Conservation (phyloP, 2,113 vertebrate genomes). For the Diadophis punctatus region DNA sequence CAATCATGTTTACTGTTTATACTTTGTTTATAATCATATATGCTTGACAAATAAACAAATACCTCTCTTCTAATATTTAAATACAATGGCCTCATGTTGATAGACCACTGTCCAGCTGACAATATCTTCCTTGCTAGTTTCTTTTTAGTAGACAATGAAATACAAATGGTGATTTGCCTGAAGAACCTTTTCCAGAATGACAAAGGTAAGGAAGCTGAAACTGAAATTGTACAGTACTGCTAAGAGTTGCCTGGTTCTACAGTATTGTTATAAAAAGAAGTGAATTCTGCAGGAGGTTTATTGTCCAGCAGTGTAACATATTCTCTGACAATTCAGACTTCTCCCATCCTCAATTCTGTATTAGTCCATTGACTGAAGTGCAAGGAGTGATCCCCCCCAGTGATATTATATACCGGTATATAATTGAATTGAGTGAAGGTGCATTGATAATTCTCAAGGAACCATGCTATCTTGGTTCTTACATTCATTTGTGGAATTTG, state of each 20-base stretch:
- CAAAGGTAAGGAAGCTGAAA: slow-evolving; percentile 53
- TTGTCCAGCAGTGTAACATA: neutral
- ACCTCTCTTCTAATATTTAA: slow-evolving; percentile 44
- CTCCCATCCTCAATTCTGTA: neutral
- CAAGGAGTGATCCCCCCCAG: neutral
- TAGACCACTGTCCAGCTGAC: slow-evolving; percentile 42
- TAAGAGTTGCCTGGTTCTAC: slow-evolving; percentile 48
- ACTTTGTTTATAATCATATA: no score
- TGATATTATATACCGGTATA: neutral
- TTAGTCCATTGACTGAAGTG: neutral
- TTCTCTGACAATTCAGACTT: neutral
- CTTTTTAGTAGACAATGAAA: slow-evolving; percentile 46
- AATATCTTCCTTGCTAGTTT: slow-evolving; percentile 56
- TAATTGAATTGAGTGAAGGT: neutral
- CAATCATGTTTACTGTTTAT: no score
- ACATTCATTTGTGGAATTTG: neutral
- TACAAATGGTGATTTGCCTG: slow-evolving; percentile 54
- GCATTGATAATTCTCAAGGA: neutral
- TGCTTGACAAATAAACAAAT: neutral
- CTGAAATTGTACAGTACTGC: slow-evolving; percentile 60
- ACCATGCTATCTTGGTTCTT: neutral
- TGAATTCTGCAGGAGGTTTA: neutral
- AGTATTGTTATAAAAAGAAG: slow-evolving; percentile 3
- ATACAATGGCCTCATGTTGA: slow-evolving; percentile 36
- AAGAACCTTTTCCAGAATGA: slow-evolving; percentile 57